Conservation (phyloP, 1,140 invertebrate species). For the Meloidogyne exigua region DNA sequence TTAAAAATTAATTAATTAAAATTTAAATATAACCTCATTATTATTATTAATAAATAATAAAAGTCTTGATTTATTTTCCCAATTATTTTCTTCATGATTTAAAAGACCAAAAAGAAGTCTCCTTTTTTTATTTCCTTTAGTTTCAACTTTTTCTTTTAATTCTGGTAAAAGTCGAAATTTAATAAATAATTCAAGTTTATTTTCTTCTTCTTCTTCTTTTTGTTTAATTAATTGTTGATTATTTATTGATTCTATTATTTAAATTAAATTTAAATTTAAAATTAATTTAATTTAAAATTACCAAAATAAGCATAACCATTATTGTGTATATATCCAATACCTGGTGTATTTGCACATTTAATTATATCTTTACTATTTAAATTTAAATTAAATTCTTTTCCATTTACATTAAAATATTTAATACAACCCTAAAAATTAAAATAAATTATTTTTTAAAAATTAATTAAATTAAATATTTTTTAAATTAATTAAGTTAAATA, state of each 20-base stretch:
- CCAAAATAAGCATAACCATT: conserved; percentile 46
- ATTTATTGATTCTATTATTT: neutral
- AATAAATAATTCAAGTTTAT: conserved; percentile 34
- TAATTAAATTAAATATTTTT: neutral
- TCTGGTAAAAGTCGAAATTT: conserved; percentile 31
- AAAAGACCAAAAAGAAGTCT: neutral
- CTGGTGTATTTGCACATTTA: conserved; percentile 35
- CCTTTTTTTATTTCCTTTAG: neutral
- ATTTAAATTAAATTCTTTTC: conserved; percentile 37
- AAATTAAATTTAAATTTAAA: conserved; percentile 25
- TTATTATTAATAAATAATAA: too few species aligned
- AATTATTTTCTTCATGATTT: neutral
- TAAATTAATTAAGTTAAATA: too few species aligned
- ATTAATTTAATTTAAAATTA: conserved; percentile 9
- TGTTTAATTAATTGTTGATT: neutral
- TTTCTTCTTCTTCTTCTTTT: neutral
- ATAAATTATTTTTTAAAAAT: neutral
- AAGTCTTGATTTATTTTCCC: neutral
- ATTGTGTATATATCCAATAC: conserved; percentile 48
- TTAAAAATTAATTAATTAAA: too few species aligned
- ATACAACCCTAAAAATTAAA: conserved; percentile 48
- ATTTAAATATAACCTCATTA: too few species aligned
- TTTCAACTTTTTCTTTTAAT: neutral
- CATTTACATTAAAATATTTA: conserved; percentile 51
- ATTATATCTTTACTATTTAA: conserved; percentile 45